phyloP scores from a whole-genome alignment of 2,797 vertebrate species.

The Gypaetus barbatus region DNA sequence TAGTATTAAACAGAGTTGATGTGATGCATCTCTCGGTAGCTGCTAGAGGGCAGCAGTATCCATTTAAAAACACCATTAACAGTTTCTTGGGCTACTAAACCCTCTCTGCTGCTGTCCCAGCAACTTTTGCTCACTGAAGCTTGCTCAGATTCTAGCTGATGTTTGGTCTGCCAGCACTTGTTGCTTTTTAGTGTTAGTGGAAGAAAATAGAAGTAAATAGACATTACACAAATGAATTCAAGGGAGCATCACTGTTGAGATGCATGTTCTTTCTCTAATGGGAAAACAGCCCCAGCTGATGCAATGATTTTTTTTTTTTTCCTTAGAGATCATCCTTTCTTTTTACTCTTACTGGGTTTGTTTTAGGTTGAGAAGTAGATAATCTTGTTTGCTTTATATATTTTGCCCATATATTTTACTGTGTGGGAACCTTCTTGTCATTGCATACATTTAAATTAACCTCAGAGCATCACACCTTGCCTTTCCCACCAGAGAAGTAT shows the following conservation, averaged over 20 bases:
- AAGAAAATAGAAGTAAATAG: neutral
- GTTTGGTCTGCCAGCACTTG: neutral
- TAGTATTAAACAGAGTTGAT: neutral
- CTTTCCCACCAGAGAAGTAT: neutral
- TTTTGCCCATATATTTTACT: neutral
- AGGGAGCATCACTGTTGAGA: neutral
- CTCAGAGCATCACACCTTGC: neutral
- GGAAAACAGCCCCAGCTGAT: neutral
- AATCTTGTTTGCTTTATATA: neutral
- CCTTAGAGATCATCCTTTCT: neutral
- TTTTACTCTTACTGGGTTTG: neutral
- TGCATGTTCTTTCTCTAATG: neutral
- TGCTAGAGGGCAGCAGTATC: slow-evolving; percentile 67
- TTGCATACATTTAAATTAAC: neutral
- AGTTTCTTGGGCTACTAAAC: neutral
- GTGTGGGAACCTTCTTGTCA: neutral
- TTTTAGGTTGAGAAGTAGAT: neutral
- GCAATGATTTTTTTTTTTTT: neutral
- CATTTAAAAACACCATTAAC: slow-evolving; percentile 17
- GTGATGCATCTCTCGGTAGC: neutral
- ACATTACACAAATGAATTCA: neutral
- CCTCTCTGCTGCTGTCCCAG: neutral
- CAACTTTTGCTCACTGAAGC: neutral
- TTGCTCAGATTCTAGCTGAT: neutral
- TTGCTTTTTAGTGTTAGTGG: neutral